Base-by-base conservation (phyloP, 2,797 vertebrate species). In the Champsocephalus gunnari region DNA sequence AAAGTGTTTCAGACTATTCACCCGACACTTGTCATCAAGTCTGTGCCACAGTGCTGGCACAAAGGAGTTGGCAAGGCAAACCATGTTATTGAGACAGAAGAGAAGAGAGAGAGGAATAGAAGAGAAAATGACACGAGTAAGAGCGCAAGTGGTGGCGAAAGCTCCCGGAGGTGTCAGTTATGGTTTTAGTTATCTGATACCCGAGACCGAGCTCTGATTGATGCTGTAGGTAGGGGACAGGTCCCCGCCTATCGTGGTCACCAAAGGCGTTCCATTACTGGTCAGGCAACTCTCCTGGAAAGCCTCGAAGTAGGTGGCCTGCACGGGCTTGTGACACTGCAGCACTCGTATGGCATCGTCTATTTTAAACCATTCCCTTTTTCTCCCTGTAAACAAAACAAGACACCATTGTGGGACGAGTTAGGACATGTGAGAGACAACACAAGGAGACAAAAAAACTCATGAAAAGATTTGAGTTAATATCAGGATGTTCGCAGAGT, bases 361-460 rank as follows among this genome's bases (percentile, higher is more conserved):
- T 90, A 97, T 96, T 94, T 96, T 98, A 95, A 99, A 99, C 98
- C 98, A 99, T 93, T 98, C 96, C 95, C 98, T 96, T 96, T 99
- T 99, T 93, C 98, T 97, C 93, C 98, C 98, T 99, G 95, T 66
- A 59, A 85, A 90, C 56, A 90, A 72, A 88, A 78, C 51, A 64
- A 89, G 68, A 85, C 70, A 81, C 1, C 71, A 70, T 77, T 84
- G 79, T 65, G 55, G 32, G 62, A 45, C 64, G 16, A 34, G 65
- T 86, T 79, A 47, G 66, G 51, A 79, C 71, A 61, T 49, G 68
- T 43, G 45, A 70, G 45, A 64, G 19, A 69, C 41, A 57, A 79
- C 58, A 54, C 1, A 1, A 55, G 14, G 4, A 9, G 34, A 38
- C 4, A 38, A 38, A 4, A 44, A 56, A 1, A 45, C 8, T 14